Evolutionary conservation across 2,113 vertebrate genomes (phyloP), one percentile per base, ranked within the genome.

Genomic region (Myotis lucifugus): DNA sequence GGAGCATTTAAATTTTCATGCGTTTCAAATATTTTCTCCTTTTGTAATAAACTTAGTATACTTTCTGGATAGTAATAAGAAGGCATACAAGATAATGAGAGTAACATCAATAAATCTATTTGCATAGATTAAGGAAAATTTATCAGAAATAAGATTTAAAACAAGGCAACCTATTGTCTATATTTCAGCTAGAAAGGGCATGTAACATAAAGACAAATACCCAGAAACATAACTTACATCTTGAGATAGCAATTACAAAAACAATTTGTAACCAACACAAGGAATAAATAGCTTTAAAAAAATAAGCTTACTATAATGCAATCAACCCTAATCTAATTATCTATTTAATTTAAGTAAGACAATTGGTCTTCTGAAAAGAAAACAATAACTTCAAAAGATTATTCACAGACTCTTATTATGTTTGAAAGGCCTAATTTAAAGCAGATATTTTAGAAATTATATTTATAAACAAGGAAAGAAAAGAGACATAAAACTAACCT

Each of bases 361-460:
- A 72, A 85, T 17, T 93, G 18, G 2, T 54, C 37, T 74, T 89
- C 29, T 81, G 17, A 79, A 69, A 91, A 95, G 5, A 90, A 69
- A 78, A 37, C 2, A 74, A 85, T 85, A 70, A 79, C 6, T 84
- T 95, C 48, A 69, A 85, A 94, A 76, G 21, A 27, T 67, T 92
- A 73, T 91, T 88, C 77, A 77, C 0, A 64, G 6, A 21, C 9
- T 79, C 3, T 79, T 66, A 84, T 25, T 94, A 85, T 90, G 54
- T 54, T 72, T 92, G 7, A 92, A 95, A 96, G 40, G 8, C 8
- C 5, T 78, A 82, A 88, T 88, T 93, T 69, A 76, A 59, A 84
- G 9, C 15, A 72, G 5, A 21, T 2, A 66, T 59, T 56, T 93
- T 87, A 84, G 13, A 42, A 86, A 79, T 82, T 77, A 6, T 29